These are phyloP conservation scores for Girardinus metallicus DNA, from an alignment of 2,797 vertebrate genomes.

Conservation along the genomic window DNA sequence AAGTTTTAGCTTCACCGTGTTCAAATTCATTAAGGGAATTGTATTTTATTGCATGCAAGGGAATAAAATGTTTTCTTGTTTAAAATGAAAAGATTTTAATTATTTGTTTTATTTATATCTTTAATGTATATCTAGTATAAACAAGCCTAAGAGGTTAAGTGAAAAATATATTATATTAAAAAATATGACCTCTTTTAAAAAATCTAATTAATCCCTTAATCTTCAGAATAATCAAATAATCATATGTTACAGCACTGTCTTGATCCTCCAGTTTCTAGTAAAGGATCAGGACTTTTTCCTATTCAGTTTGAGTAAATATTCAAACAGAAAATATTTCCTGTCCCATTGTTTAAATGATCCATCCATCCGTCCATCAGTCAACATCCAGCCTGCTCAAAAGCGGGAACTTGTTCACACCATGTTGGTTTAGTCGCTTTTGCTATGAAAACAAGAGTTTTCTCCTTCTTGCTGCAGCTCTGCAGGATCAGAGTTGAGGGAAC, in stretches of 20 bases:
- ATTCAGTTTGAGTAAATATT: background rate
- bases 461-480: constrained; percentile 25
- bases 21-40: too few species aligned
- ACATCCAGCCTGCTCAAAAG: background rate
- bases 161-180: too few species aligned
- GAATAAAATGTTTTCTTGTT: too few species aligned
- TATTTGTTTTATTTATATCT: too few species aligned
- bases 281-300: background rate
- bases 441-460: constrained; percentile 43
- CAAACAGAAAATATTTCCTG: background rate
- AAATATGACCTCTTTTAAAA: too few species aligned
- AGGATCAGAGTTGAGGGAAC: constrained; percentile 24
- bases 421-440: constrained; percentile 35
- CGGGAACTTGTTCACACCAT: constrained; percentile 5
- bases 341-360: background rate
- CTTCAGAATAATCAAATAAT: too few species aligned
- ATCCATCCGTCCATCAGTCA: background rate
- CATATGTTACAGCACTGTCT: background rate
- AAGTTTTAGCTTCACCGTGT: too few species aligned
- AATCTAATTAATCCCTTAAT: too few species aligned
- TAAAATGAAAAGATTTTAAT: too few species aligned
- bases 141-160: too few species aligned
- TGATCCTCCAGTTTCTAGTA: background rate
- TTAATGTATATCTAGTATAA: too few species aligned
- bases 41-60: too few species aligned